Percentiles rank a stretch among this genome's conserved stretches.
These are phyloP conservation scores for Lasioglossum villosulum DNA, from an alignment of 2,888 invertebrate genomes.

Conservation along the genomic window DNA sequence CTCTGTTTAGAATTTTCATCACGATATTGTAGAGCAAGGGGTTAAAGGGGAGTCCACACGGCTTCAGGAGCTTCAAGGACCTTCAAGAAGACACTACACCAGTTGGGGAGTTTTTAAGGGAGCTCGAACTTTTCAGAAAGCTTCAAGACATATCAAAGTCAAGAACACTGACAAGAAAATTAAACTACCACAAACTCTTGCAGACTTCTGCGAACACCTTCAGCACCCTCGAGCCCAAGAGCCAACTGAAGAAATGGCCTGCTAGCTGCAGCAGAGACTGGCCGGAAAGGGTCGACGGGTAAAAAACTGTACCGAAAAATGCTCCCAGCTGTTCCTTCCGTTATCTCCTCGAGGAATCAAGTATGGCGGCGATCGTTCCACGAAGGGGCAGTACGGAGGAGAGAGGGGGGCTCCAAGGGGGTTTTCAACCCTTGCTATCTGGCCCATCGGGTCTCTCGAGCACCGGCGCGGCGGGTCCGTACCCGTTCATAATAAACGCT, in stretches of 20 bases:
- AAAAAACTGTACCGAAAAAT: slow-evolving; percentile 70
- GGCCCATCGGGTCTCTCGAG: slow-evolving; percentile 73
- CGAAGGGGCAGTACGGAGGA: slow-evolving; percentile 34
- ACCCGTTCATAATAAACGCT: slow-evolving; percentile 60
- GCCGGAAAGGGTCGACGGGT: slow-evolving; percentile 16
- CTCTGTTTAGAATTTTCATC: too few species aligned
- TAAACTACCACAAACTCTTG: background rate
- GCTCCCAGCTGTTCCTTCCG: slow-evolving; percentile 81
- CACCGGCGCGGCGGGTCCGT: slow-evolving; percentile 31
- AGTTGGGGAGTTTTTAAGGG: background rate
- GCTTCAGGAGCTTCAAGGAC: too few species aligned
- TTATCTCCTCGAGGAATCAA: slow-evolving; percentile 80
- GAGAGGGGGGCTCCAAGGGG: slow-evolving; percentile 31
- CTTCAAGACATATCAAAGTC: too few species aligned
- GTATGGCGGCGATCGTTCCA: slow-evolving; percentile 76
- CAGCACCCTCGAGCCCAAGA: background rate
- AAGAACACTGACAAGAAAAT: background rate
- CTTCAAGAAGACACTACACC: background rate
- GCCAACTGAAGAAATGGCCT: background rate
- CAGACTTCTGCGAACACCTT: background rate
- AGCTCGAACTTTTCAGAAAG: too few species aligned
- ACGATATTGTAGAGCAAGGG: too few species aligned
- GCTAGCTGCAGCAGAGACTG: background rate
- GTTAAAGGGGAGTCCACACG: too few species aligned
- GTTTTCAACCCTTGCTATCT: slow-evolving; percentile 83